Evolutionary conservation across 2,797 vertebrate genomes (phyloP).

Genomic region (Paedocypris micromegethes): DNA sequence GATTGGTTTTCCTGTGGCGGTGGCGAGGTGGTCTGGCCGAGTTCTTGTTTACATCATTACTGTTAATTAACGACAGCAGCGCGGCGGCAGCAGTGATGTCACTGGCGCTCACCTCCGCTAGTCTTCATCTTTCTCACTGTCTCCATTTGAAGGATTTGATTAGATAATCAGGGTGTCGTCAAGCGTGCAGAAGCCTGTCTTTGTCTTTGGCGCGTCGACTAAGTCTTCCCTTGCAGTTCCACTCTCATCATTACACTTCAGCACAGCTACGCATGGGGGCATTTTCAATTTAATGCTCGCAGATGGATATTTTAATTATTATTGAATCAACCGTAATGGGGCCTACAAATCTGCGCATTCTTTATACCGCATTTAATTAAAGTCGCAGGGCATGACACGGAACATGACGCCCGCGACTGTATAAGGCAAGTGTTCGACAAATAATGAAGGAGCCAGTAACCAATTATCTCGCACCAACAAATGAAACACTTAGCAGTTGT

Average conservation of each 20-base stretch:
- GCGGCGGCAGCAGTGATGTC: constrained; percentile 45
- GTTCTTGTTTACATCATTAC: constrained; percentile 71
- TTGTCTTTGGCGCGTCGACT: constrained; percentile 22
- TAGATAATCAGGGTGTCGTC: constrained; percentile 35
- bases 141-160: constrained; percentile 27
- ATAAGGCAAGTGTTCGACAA: constrained; percentile 41
- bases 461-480: constrained; percentile 33
- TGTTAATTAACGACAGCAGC: constrained; percentile 64
- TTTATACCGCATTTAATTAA: constrained; percentile 58
- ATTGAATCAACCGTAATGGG: constrained; percentile 60
- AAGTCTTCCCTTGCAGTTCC: constrained; percentile 36
- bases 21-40: constrained; percentile 53
- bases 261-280: constrained; percentile 54
- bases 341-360: constrained; percentile 48
- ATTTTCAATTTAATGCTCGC: constrained; percentile 62
- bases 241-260: constrained; percentile 42
- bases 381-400: constrained; percentile 49
- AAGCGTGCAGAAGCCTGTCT: constrained; percentile 27
- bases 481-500: constrained; percentile 10
- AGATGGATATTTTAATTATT: constrained; percentile 70
- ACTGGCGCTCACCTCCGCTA: constrained; percentile 39
- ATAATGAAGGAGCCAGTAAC: constrained; percentile 36
- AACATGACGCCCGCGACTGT: constrained; percentile 42
- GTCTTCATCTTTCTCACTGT: constrained; percentile 24
- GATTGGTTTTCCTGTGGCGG: constrained; percentile 58